Base-by-base conservation (phyloP, 1,140 invertebrate genomes). In the Drosophila serrata region DNA sequence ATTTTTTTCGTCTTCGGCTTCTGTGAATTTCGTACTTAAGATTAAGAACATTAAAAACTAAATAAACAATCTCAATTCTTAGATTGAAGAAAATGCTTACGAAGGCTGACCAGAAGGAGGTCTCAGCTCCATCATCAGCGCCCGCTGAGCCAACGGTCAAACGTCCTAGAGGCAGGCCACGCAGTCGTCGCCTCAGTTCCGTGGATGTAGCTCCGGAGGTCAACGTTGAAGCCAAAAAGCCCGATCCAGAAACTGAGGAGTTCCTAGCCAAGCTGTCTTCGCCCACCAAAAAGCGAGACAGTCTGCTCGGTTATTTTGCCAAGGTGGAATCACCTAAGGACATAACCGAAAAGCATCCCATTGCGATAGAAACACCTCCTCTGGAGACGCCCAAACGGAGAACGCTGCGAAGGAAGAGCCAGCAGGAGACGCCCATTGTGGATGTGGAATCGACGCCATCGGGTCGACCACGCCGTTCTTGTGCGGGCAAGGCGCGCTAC, bases 241-340 rank as follows among this genome's bases (percentile, higher is more conserved):
- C 43, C 0, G 68, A 75, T 60, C n/a, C 60, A 0, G 77, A 85
- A 6, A 56, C 85, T 0, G 64, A 31, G 7, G 88, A 91, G 33
- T 93, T 93, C 55, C 60, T 93, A 0, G 37, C 79, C 0, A 92
- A 92, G 49, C 77, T 94, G 17, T 94, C 93, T 4, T 94, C 94
- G 53, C 94, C 94, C 31, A 87, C 94, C 9, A 94, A 93, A 75
- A 94, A 94, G 77, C 93, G 93, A 24, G 94, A 94, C 82, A 94
- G 94, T 64, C 92, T 95, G 76, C 75, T 94, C n/a, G 93, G 93
- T 60, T 95, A 95, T 87, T 94, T 94, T 81, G 86, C 93, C 37
- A 91, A 90, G 56, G 84, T 87, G 55, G 78, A 75, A 27, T 80
- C 92, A 11, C 79, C 92, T 6, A 82, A 81, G 43, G 73, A 59